Percentiles rank a stretch among this genome's conserved stretches.
phyloP scores from a whole-genome alignment of 1,140 invertebrate genomes.

The Hermetia illucens region DNA sequence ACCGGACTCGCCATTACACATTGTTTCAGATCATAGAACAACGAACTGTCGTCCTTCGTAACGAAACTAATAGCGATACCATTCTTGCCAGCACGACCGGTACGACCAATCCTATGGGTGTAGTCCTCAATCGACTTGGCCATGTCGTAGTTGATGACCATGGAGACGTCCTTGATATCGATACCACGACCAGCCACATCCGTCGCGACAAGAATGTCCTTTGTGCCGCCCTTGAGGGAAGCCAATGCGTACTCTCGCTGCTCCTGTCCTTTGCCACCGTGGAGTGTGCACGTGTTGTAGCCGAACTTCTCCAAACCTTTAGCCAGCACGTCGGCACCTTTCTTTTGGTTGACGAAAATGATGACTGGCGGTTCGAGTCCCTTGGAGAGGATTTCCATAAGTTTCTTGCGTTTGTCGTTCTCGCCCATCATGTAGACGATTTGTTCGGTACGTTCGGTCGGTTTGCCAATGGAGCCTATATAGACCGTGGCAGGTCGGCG shows the following conservation, averaged over 20 bases:
- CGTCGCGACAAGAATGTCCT: conserved; percentile 98
- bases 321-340: conserved; percentile 94
- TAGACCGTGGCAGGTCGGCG: conserved; percentile 94
- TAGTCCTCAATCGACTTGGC: conserved; percentile 99
- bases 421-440: conserved; percentile 92
- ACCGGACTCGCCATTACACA: conserved; percentile 79
- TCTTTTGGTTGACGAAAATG: conserved; percentile 99
- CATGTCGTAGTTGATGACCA: conserved; percentile 99
- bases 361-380: conserved; percentile 94
- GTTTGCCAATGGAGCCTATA: conserved; percentile 96
- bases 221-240: conserved; percentile 83
- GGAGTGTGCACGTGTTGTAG: conserved; percentile 91
- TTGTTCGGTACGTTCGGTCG: conserved; percentile 95
- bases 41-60: conserved; percentile 87
- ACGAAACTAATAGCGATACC: conserved; percentile 93
- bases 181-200: conserved; percentile 99
- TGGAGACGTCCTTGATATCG: conserved; percentile 97
- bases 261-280: conserved; percentile 99
- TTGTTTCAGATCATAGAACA: conserved; percentile 97
- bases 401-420: conserved; percentile 81
- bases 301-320: conserved; percentile 95
- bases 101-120: conserved; percentile 97
- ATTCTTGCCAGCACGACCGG: conserved; percentile 94
- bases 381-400: conserved; percentile 72
- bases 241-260: conserved; percentile 96